phyloP scores from a whole-genome alignment of 2,888 invertebrate species.

The Cryptops parisi region DNA sequence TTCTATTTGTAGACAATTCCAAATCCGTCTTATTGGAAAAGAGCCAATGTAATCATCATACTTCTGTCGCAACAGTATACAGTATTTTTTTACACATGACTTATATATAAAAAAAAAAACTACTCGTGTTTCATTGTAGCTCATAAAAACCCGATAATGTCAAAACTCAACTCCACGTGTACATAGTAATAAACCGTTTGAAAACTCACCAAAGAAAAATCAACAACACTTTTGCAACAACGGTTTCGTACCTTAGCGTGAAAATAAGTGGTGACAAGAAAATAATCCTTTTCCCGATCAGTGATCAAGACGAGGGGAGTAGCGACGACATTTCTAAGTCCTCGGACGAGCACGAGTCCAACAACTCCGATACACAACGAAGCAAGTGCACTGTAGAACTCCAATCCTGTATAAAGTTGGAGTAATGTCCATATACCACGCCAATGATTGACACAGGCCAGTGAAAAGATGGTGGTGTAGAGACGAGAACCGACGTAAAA shows the following conservation, averaged over 20 bases:
- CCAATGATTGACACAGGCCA: slow-evolving; percentile 77
- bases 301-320: slow-evolving; percentile 63
- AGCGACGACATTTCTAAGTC: slow-evolving; percentile 62
- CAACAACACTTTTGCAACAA: background rate
- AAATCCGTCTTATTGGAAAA: too few relatives aligned
- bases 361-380: slow-evolving; percentile 44
- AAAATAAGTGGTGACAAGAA: slow-evolving; percentile 72
- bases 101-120: too few relatives aligned
- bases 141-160: too few relatives aligned
- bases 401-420: slow-evolving; percentile 50
- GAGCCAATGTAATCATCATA: too few relatives aligned
- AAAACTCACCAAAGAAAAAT: too few relatives aligned
- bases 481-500: slow-evolving; percentile 40
- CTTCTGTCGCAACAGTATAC: too few relatives aligned
- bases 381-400: slow-evolving; percentile 47
- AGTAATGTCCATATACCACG: slow-evolving; percentile 65
- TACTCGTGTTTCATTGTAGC: too few relatives aligned
- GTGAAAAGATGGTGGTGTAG: slow-evolving; percentile 53
- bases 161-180: too few relatives aligned
- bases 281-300: slow-evolving; percentile 62
- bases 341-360: slow-evolving; percentile 51
- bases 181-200: too few relatives aligned
- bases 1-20: too few relatives aligned
- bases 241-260: background rate
- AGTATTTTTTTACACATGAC: too few relatives aligned